Evolutionary conservation across 1,140 invertebrate genomes (phyloP).

Genomic region (Microplitis demolitor): DNA sequence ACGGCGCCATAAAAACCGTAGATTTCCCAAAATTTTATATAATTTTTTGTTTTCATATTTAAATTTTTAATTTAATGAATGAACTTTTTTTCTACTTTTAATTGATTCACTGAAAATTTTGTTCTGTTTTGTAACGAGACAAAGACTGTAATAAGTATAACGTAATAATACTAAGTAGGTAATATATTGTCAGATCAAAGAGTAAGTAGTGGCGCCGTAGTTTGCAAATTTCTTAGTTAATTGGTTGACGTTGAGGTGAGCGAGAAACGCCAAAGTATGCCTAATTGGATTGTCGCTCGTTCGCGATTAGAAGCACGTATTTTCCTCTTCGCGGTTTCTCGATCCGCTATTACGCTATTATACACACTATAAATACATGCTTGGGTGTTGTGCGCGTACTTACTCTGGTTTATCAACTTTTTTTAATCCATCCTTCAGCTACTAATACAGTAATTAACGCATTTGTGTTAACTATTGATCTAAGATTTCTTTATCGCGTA

Average conservation of each 20-base stretch:
- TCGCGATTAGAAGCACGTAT: constrained; percentile 35
- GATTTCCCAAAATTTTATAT: too few species aligned
- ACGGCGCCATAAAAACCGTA: too few species aligned
- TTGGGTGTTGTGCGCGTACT: background rate
- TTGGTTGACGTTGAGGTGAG: constrained; percentile 31
- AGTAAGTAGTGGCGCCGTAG: background rate
- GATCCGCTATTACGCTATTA: background rate
- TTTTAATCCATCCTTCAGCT: background rate
- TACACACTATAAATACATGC: constrained; percentile 22
- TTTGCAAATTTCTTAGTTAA: constrained; percentile 27
- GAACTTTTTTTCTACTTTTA: too few species aligned
- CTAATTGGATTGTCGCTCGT: constrained; percentile 37
- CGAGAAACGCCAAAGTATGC: constrained; percentile 24
- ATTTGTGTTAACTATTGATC: background rate
- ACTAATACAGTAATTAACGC: constrained; percentile 25
- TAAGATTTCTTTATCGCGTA: background rate
- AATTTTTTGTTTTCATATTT: too few species aligned
- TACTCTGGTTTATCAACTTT: constrained; percentile 23
- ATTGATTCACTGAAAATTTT: too few species aligned
- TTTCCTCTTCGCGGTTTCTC: background rate
- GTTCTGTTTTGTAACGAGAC: too few species aligned
- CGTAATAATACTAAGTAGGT: too few species aligned
- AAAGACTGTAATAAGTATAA: too few species aligned
- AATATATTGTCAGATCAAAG: background rate
- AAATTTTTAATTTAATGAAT: too few species aligned